These are phyloP conservation scores for Mellilla xanthometata DNA, from an alignment of 2,888 invertebrate species.

Conservation along the genomic window DNA sequence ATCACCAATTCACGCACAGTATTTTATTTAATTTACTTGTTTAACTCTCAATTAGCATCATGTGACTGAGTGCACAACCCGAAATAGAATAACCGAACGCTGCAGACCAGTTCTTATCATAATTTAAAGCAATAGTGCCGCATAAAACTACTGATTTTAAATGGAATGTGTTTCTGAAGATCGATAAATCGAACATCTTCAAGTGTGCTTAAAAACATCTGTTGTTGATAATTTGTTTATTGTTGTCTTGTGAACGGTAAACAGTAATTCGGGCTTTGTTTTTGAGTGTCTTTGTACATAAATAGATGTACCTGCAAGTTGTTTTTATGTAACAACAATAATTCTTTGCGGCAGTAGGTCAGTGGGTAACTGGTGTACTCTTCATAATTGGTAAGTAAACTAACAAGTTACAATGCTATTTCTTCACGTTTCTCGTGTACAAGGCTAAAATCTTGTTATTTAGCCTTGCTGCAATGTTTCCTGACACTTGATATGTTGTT, in stretches of 20 bases:
- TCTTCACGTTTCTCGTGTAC: not conserved
- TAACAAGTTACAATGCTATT: not conserved
- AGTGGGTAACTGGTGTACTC: conserved; percentile 2
- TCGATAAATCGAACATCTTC: conserved; percentile 12
- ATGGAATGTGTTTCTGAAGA: conserved; percentile 11
- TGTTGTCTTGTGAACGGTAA: conserved; percentile 1
- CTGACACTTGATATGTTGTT: too few relatives aligned
- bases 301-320: conserved; percentile 1
- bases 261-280: not conserved
- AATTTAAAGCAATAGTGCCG: not conserved
- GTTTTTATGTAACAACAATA: conserved; percentile 14
- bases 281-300: not conserved
- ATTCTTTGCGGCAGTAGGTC: conserved; percentile 9
- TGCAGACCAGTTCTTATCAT: not conserved
- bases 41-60: conserved; percentile 47
- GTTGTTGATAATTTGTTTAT: conserved; percentile 1
- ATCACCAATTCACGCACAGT: conserved; percentile 2
- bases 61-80: conserved; percentile 48
- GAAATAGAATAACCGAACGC: conserved; percentile 31
- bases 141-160: conserved; percentile 1
- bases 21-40: conserved; percentile 45
- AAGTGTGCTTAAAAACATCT: conserved; percentile 10
- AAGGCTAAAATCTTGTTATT: not conserved
- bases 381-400: conserved; percentile 9
- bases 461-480: too few relatives aligned